Evolutionary conservation across 1,140 invertebrate genomes (phyloP).

Genomic region (Anthonomus grandis): DNA sequence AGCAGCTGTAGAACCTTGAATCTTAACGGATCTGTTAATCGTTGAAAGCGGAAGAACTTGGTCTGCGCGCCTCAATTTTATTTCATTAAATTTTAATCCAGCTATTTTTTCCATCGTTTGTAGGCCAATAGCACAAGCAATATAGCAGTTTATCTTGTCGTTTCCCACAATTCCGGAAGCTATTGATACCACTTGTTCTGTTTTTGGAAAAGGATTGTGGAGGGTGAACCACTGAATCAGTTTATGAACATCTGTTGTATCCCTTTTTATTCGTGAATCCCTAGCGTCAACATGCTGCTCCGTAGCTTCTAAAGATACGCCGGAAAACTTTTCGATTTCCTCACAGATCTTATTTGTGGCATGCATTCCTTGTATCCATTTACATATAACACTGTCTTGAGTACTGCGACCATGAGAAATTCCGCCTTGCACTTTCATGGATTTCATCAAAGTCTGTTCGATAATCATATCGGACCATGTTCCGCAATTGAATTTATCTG

Average conservation of each 20-base stretch:
- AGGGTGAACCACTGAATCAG: slow-evolving; percentile 44
- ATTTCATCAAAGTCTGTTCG: slow-evolving; percentile 46
- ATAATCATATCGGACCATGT: slow-evolving; percentile 39
- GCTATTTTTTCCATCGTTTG: slow-evolving; percentile 39
- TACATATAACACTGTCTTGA: slow-evolving; percentile 44
- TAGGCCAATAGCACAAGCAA: slow-evolving; percentile 45
- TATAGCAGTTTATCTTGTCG: slow-evolving; percentile 47
- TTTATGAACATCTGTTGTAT: slow-evolving; percentile 42
- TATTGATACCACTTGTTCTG: slow-evolving; percentile 42
- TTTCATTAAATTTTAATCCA: slow-evolving; percentile 36
- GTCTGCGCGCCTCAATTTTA: slow-evolving; percentile 39
- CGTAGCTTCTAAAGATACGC: slow-evolving; percentile 33
- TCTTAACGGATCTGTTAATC: slow-evolving; percentile 19
- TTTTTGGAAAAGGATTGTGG: slow-evolving; percentile 41
- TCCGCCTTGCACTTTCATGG: slow-evolving; percentile 48
- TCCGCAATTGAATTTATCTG: slow-evolving; percentile 26
- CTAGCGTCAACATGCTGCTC: too few species aligned
- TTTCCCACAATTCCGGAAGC: slow-evolving; percentile 44
- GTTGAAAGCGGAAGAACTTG: slow-evolving; percentile 17
- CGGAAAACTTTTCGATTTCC: slow-evolving; percentile 44
- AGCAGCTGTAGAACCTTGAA: slow-evolving; percentile 39
- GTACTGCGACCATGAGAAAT: slow-evolving; percentile 44
- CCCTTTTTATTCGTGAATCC: slow-evolving; percentile 44
- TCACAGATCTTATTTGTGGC: slow-evolving; percentile 33
- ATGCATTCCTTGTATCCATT: slow-evolving; percentile 40